Base-by-base conservation (phyloP, 2,797 vertebrate genomes). In the Notolabrus celidotus region DNA sequence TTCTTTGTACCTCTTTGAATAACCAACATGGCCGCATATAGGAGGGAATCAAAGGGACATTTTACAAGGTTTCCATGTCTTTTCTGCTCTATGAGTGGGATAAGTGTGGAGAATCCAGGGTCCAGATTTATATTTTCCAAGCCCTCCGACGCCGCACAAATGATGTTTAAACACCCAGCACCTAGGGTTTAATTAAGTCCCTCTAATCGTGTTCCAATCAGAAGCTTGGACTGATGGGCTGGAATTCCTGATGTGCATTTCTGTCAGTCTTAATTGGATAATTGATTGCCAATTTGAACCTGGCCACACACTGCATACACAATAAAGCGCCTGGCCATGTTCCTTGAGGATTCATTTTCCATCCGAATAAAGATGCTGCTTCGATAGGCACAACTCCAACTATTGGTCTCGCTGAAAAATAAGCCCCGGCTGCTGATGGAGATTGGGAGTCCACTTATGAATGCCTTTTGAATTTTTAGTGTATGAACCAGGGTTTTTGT, bases 241-340 rank as follows among this genome's bases (percentile, higher is more conserved):
- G 88, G 92, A 93, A 94, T 94, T 94, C 93, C 93, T 94, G 92
- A 94, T 94, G 93, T 93, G 93, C 93, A 92, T 93, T 94, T 94
- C 93, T 95, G 94, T 95, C 94, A 95, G 92, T 94, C 92, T 93
- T 95, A 95, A 95, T 95, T 95, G 94, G 94, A 94, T 95, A 95
- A 95, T 94, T 95, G 94, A 95, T 94, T 95, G 94, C 93, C 94
- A 94, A 94, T 95, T 94, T 95, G 92, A 94, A 93, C 93, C 92
- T 93, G 94, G 91, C 93, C 92, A 93, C 92, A 94, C 92, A 90
- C 90, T 94, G 93, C 93, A 95, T 95, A 93, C 93, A 92, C 93
- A 95, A 94, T 93, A 94, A 92, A 93, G 92, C 80, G 90, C 82
- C 92, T 93, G 93, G 92, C 92, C 88, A 86, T 81, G 93, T 92